Conservation (phyloP, 2,113 vertebrate genomes). For the Thalassarche chlororhynchos region DNA sequence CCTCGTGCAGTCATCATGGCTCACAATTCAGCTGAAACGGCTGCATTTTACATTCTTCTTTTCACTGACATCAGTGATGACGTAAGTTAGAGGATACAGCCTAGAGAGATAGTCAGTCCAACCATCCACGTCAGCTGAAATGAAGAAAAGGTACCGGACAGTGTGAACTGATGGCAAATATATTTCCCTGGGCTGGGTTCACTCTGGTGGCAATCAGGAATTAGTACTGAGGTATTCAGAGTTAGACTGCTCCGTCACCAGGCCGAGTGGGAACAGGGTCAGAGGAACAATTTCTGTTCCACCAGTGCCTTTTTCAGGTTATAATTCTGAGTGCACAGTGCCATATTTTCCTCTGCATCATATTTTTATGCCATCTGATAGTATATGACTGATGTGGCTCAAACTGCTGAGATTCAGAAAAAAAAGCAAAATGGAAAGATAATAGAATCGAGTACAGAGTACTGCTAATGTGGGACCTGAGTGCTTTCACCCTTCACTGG, state of each 20-base stretch:
- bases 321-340: background rate
- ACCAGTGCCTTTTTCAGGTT: background rate
- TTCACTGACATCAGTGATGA: background rate
- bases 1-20: background rate
- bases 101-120: background rate
- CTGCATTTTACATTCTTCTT: background rate
- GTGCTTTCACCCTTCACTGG: background rate
- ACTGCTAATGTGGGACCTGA: background rate
- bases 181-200: background rate
- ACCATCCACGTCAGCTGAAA: background rate
- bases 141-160: background rate
- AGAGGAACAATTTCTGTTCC: background rate
- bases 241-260: background rate
- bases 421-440: background rate
- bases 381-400: background rate
- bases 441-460: background rate
- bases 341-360: background rate
- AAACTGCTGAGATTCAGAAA: background rate
- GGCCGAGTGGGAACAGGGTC: background rate
- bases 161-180: background rate
- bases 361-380: background rate
- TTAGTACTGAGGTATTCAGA: background rate
- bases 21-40: background rate
- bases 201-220: background rate
- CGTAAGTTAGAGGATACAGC: background rate